phyloP scores from a whole-genome alignment of 2,797 vertebrate genomes.

The Anableps anableps region DNA sequence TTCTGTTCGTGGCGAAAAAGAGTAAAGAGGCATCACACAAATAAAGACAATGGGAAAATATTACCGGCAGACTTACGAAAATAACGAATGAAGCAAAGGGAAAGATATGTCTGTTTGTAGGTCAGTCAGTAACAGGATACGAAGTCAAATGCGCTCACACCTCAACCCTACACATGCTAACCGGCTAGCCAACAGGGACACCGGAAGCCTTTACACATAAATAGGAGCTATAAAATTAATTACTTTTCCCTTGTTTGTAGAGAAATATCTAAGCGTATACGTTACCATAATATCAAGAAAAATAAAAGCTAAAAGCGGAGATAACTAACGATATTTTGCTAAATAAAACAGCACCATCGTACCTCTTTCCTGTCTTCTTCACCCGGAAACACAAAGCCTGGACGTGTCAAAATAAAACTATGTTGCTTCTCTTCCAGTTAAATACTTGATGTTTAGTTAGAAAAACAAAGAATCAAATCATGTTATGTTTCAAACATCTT shows the following conservation, averaged over 20 bases:
- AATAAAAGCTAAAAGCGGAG: not conserved
- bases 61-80: not conserved
- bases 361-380: slow-evolving; percentile 60
- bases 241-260: slow-evolving; percentile 5
- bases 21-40: not conserved
- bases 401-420: slow-evolving; percentile 43
- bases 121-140: slow-evolving; percentile 37
- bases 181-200: slow-evolving; percentile 69
- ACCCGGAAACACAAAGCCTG: slow-evolving; percentile 64
- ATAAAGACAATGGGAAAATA: accelerated
- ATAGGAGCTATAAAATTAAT: not conserved
- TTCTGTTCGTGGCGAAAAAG: not conserved
- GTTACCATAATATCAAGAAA: not conserved
- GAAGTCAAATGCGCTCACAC: slow-evolving; percentile 36
- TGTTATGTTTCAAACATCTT: accelerated
- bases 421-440: accelerated
- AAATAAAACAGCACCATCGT: slow-evolving; percentile 60
- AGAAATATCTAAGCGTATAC: not conserved
- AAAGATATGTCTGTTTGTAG: slow-evolving; percentile 5
- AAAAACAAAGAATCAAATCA: not conserved
- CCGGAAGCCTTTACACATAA: slow-evolving; percentile 13
- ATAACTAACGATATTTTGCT: slow-evolving; percentile 30
- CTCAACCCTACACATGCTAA: slow-evolving; percentile 66
- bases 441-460: not conserved
- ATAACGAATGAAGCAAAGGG: not conserved